Evolutionary conservation across 2,113 vertebrate species (phyloP).

Genomic region (Sinocyclocheilus rhinocerous): DNA sequence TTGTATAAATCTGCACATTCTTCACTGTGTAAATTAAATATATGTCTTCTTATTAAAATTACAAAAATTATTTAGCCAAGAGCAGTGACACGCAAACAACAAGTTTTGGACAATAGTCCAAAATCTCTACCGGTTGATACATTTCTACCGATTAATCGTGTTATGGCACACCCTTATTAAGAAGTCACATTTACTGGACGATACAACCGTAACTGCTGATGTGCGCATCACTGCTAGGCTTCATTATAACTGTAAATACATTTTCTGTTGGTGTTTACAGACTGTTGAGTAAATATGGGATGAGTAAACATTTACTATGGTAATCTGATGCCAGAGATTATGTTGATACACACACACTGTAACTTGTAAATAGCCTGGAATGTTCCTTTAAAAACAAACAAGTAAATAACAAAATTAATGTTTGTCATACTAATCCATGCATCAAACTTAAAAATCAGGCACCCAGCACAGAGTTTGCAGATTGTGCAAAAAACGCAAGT

Average conservation of each 20-base stretch:
- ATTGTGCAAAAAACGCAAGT: conserved; percentile 7
- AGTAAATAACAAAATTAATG: background rate
- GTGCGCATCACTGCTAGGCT: background rate
- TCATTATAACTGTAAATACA: conserved; percentile 3
- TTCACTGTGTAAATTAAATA: too few relatives aligned
- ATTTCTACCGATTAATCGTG: too few relatives aligned
- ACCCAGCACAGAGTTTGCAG: background rate
- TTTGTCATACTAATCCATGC: background rate
- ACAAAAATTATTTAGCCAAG: too few relatives aligned
- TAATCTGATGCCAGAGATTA: background rate
- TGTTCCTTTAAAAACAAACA: background rate
- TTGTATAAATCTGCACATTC: too few relatives aligned
- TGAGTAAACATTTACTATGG: background rate
- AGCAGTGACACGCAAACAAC: too few relatives aligned
- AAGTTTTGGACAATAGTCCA: too few relatives aligned
- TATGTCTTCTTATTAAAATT: too few relatives aligned
- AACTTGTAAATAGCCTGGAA: background rate
- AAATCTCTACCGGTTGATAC: too few relatives aligned
- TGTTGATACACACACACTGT: background rate
- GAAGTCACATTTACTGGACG: background rate
- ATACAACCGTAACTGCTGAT: background rate
- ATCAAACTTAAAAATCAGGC: background rate
- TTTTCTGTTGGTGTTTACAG: background rate
- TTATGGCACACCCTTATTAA: background rate
- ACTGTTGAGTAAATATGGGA: too few relatives aligned